Conservation (phyloP, 2,113 vertebrate species). For the Recurvirostra avosetta region DNA sequence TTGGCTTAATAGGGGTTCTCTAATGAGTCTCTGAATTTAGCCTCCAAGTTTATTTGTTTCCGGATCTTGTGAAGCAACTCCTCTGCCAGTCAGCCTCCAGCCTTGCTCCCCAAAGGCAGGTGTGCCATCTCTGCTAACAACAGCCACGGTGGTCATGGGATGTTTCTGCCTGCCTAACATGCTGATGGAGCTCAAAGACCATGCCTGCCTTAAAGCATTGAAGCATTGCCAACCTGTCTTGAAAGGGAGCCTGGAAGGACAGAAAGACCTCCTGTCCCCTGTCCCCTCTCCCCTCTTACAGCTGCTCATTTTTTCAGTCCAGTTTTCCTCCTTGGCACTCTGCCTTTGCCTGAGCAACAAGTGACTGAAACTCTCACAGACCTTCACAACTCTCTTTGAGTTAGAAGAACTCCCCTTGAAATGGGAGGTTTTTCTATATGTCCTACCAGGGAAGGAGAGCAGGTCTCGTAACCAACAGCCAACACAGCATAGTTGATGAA, state of each 20-base stretch:
- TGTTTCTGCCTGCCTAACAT: not conserved
- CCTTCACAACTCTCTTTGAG: fast-evolving
- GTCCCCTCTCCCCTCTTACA: not conserved
- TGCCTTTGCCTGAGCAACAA: not conserved
- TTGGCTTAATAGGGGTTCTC: not conserved
- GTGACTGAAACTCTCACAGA: not conserved
- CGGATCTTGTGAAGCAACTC: not conserved
- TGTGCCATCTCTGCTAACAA: not conserved
- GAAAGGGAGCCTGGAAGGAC: not conserved
- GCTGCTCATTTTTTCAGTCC: not conserved
- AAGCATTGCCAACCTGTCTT: not conserved
- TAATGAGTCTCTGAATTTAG: not conserved
- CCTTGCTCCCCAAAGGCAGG: not conserved
- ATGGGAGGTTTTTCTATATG: fast-evolving
- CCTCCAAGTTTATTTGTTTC: not conserved
- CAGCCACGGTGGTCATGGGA: not conserved
- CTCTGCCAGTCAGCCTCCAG: not conserved
- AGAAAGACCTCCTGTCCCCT: not conserved
- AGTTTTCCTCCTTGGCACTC: not conserved
- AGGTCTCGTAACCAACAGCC: not conserved
- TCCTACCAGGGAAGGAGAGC: not conserved
- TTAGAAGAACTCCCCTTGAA: not conserved
- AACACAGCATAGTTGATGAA: not conserved
- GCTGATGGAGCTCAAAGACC: not conserved
- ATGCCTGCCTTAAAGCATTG: fast-evolving